Evolutionary conservation across 23 tunicate genomes (phyloP), one percentile per base, ranked within the genome.

Genomic region (Styela plicata): DNA sequence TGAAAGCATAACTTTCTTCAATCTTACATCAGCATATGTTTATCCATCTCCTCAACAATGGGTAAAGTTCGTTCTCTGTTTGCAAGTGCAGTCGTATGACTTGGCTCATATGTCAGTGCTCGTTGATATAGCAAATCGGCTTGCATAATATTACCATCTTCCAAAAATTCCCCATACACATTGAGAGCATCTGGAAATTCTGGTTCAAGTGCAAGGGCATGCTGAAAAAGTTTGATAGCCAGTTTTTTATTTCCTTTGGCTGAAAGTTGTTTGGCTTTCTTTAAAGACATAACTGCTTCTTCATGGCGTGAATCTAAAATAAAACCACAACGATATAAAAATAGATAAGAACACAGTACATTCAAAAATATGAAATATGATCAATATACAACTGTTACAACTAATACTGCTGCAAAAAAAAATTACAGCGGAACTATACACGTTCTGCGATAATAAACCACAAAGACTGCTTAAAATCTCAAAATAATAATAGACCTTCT

Each of bases 101-200:
- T 78, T 2, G 98, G 98, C 32, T 93, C 94, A 80, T 76, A 81
- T 0, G 92, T 74, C 44, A 93, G 37, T 24, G 98, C 93, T 31
- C 98, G 86, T 63, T 93, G 93, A 63, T 84, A 93, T 31, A 93
- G 69, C 74, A 93, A 33, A 70, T 93, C 98, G 1, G 98, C 98
- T 63, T 93, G 87, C 21, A 93, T 80, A 20, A 93, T 82, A 73
- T 93, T 88, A 74, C 88, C 98, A 53, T 88, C 74, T 78, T 93
- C 98, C 1, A 93, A 62, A 82, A 93, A 93, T 52, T 88, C 93
- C 57, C 98, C 98, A 88, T 84, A 93, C 73, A 79, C 83, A 69
- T 80, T 93, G 20, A 93, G 53, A 3, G 83, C 93, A 24, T 88
- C 98, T 2, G 88, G 44, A 85, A 61, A 88, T 36, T 85, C 86